These are phyloP conservation scores for Dinocampus coccinellae DNA, from an alignment of 2,888 invertebrate genomes.

Conservation along the genomic window DNA sequence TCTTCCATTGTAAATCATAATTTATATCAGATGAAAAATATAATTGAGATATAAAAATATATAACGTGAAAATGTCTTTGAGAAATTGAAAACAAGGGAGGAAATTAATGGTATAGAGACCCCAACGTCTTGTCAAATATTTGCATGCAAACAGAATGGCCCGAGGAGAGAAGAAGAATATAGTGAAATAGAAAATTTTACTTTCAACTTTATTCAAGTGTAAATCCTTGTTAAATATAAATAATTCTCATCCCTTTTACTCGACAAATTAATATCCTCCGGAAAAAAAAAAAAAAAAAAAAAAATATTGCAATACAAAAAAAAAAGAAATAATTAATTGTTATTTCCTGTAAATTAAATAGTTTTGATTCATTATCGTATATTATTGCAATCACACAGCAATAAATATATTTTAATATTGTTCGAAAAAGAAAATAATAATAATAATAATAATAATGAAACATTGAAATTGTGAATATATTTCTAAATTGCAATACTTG, in stretches of 20 bases:
- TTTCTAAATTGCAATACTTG: neutral
- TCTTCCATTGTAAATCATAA: neutral
- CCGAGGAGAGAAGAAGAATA: neutral
- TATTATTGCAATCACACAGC: neutral
- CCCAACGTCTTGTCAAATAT: slow-evolving; percentile 54
- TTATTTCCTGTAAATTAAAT: neutral
- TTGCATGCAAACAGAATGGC: slow-evolving; percentile 47
- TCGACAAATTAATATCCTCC: no score
- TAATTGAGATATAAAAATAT: neutral
- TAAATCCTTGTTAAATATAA: slow-evolving; percentile 16
- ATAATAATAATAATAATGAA: no score
- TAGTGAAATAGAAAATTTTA: slow-evolving; percentile 13
- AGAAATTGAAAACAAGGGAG: slow-evolving; percentile 55
- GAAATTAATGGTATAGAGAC: slow-evolving; percentile 53
- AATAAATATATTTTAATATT: neutral
- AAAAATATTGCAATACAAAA: neutral
- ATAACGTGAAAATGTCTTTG: slow-evolving; percentile 45
- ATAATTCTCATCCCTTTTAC: no score
- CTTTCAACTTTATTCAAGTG: slow-evolving; percentile 26
- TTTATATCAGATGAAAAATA: neutral
- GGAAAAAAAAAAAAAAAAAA: neutral
- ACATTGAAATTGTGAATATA: no score
- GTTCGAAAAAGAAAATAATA: no score
- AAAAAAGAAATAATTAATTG: neutral
- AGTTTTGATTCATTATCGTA: neutral